Evolutionary conservation across 2,888 invertebrate species (phyloP), one percentile per base, ranked within the genome.

Genomic region (Cephus spinipes): DNA sequence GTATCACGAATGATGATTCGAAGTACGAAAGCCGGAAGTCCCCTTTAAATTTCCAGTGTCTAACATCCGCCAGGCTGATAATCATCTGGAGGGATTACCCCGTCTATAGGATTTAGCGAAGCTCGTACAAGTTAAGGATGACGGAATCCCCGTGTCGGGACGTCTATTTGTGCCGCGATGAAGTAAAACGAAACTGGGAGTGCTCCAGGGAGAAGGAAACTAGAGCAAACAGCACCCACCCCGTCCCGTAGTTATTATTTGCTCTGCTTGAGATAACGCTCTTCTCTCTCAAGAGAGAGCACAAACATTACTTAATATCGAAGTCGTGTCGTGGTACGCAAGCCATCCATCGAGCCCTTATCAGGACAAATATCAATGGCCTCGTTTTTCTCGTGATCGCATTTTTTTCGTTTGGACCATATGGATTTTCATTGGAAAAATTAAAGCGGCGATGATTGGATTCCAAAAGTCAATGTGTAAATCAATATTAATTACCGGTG

Each of bases 221-320:
- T 88, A 90, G 90, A 90, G 88, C 90, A 90, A 91, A 90, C 89
- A 91, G 84, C 86, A 85, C 82, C 86, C 83, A 86, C 76, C 84
- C 82, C 82, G 84, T 87, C 85, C 83, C 84, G 85, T 80, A 85
- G 85, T 87, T 86, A 84, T 88, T 88, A 86, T 89, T 89, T 89
- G 85, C 87, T 89, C 85, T 79, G 77, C 79, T 77, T 79, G 80
- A 89, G 90, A 91, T 90, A 91, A 90, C 86, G 84, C 82, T 81
- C 81, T 86, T 84, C 87, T 88, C 87, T 85, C 83, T 80, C 32
- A 78, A 74, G 31, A 30, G 85, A 87, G 85, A 86, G 86, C 86
- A 86, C 87, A 88, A 88, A 89, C 87, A 87, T 89, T 89, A 89
- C 89, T 90, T 89, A 89, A 89, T 87, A 89, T 89, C 86, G 87